Percentiles rank a stretch among this genome's conserved stretches.
These are phyloP conservation scores for Peromyscus nudipes DNA, from an alignment of 2,797 vertebrate genomes.

Conservation along the genomic window DNA sequence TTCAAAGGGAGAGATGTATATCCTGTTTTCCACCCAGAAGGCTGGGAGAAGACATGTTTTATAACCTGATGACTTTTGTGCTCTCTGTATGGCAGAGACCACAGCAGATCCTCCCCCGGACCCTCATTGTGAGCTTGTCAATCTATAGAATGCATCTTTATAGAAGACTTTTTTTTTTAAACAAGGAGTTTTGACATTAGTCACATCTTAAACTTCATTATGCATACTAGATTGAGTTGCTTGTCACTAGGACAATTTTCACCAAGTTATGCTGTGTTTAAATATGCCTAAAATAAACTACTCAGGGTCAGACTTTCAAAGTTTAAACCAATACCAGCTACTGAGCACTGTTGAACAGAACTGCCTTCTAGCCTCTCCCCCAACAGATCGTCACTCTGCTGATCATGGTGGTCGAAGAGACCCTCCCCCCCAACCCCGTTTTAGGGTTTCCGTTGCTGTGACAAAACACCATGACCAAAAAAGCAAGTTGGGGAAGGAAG, in stretches of 20 bases:
- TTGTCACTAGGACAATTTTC: not conserved
- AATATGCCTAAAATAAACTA: not conserved
- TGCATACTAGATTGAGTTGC: not conserved
- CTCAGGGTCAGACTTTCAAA: not conserved
- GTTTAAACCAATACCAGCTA: not conserved
- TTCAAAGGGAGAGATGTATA: not conserved
- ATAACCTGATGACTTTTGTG: not conserved
- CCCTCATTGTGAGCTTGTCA: not conserved
- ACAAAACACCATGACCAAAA: not conserved
- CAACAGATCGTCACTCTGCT: not conserved
- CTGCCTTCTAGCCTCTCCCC: not conserved
- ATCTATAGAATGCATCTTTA: not conserved
- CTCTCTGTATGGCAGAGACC: not conserved
- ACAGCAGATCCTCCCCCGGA: not conserved
- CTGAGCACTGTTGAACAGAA: not conserved
- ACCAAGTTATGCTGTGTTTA: not conserved
- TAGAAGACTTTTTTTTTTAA: too few relatives aligned
- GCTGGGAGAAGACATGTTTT: not conserved
- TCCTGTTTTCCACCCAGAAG: not conserved
- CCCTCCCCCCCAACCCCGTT: not conserved
- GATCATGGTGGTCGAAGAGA: not conserved
- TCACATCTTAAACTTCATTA: not conserved
- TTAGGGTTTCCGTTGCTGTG: not conserved
- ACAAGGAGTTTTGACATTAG: not conserved
- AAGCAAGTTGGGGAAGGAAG: not conserved